Evolutionary conservation across 2,797 vertebrate species (phyloP).

Genomic region (Echeneis naucrates): DNA sequence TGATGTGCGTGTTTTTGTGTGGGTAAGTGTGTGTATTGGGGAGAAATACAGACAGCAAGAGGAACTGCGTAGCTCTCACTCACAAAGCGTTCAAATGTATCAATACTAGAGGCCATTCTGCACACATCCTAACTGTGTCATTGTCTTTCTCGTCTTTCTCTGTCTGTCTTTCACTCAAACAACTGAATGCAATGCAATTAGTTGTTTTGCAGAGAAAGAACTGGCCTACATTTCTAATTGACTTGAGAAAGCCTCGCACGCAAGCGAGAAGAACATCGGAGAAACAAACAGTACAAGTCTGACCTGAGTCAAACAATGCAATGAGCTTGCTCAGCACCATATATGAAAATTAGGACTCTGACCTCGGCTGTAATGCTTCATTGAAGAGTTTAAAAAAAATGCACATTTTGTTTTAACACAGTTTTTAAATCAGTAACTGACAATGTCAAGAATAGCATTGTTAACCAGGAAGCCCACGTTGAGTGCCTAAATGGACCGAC

Average conservation of each 20-base stretch:
- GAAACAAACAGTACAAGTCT: constrained; percentile 30
- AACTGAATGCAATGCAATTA: constrained; percentile 45
- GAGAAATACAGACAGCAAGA: not conserved
- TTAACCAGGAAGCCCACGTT: not conserved
- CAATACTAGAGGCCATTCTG: not conserved
- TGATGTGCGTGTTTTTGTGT: constrained; percentile 17
- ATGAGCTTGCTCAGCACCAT: constrained; percentile 5
- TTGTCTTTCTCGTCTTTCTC: constrained; percentile 8
- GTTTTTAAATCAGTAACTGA: not conserved
- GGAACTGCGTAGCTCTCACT: constrained; percentile 6
- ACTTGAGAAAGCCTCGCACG: constrained; percentile 28
- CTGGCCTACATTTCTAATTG: constrained; percentile 65
- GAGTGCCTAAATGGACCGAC: not conserved
- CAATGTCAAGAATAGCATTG: not conserved
- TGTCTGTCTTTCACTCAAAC: constrained; percentile 33
- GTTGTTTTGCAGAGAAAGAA: constrained; percentile 51
- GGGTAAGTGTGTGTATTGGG: constrained; percentile 22
- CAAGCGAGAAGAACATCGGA: constrained; percentile 22
- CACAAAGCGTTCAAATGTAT: not conserved
- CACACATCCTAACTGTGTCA: not conserved
- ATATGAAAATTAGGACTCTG: constrained; percentile 13
- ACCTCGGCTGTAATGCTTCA: not conserved
- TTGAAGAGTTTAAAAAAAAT: constrained; percentile 10
- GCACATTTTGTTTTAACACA: not conserved
- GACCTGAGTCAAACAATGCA: constrained; percentile 57